phyloP scores from a whole-genome alignment of 2,797 vertebrate genomes.

The Heteromormyrus szaboi region DNA sequence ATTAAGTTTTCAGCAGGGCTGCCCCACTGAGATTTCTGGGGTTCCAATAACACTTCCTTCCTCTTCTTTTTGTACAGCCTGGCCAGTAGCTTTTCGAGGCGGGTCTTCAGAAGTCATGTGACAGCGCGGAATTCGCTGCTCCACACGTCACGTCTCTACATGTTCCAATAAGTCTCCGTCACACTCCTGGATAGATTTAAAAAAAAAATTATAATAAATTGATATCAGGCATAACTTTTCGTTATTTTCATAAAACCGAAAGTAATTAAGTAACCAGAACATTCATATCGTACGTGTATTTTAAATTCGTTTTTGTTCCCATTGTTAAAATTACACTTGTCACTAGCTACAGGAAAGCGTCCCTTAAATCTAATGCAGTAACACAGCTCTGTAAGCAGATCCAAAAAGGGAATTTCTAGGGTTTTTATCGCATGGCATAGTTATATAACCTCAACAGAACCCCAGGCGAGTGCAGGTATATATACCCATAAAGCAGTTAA shows the following conservation, averaged over 20 bases:
- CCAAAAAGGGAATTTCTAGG: not conserved
- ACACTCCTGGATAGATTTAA: not conserved
- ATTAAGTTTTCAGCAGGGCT: not conserved
- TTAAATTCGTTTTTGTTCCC: not conserved
- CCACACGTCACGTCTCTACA: conserved; percentile 44
- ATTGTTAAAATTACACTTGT: not conserved
- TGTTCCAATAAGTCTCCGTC: conserved; percentile 52
- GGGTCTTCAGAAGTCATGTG: not conserved
- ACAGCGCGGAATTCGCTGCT: conserved; percentile 27
- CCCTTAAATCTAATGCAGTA: not conserved
- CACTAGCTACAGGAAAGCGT: not conserved
- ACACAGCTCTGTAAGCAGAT: not conserved
- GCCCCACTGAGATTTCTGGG: not conserved
- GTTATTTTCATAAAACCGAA: not conserved
- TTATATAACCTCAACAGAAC: not conserved
- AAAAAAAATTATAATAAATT: not conserved
- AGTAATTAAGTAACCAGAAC: not conserved
- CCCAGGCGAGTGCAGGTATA: not conserved
- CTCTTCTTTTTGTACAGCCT: not conserved
- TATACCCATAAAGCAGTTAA: not conserved
- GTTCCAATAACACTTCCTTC: not conserved
- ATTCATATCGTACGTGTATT: not conserved
- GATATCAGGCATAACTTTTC: not conserved
- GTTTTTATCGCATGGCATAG: not conserved
- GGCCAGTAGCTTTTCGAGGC: not conserved